Evolutionary conservation across 1,140 invertebrate species (phyloP), one percentile per base, ranked within the genome.

Genomic region (Samia ricini): DNA sequence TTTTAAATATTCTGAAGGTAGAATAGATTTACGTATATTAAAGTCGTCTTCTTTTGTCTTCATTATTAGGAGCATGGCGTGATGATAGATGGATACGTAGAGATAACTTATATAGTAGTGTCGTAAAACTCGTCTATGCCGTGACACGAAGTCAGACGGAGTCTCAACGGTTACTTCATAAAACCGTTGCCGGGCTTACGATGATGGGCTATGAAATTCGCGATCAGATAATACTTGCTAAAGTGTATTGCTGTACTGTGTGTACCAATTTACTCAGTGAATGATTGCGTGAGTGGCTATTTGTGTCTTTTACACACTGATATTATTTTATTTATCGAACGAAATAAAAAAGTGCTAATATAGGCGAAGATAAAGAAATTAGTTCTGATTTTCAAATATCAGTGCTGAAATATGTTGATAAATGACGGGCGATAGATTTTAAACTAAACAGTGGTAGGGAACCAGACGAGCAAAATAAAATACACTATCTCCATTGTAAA

Each of bases 121-220:
- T 42, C 33, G 33, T 42, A 42, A 42, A 42, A 42, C 33, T 42
- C 33, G 33, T 42, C 33, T 42, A 42, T 42, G 33, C 33, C 33
- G 33, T 42, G 33, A 42, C 33, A 42, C 12, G 33, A 42, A 3
- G 1, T 10, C 33, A 15, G 33, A 12, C 33, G 33, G 33, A 42
- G 33, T 42, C 33, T 42, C 33, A 42, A 15, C 33, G 33, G 33
- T 42, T 42, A 42, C 33, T 42, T 42, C 33, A 42, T 42, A 42
- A 42, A 42, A 42, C 33, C n/a, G 33, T 42, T 42, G 15, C 12
- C 33, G 33, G 10, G 33, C 33, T 42, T 42, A 42, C 33, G 12
- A 42, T 42, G 33, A 42, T 42, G 33, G 33, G 33, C 33, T 42
- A 42, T 42, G 33, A 42, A 42, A 42, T 42, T 42, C 33, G 33